Conservation (phyloP, 2,797 vertebrate species). For the Dipus sagitta region DNA sequence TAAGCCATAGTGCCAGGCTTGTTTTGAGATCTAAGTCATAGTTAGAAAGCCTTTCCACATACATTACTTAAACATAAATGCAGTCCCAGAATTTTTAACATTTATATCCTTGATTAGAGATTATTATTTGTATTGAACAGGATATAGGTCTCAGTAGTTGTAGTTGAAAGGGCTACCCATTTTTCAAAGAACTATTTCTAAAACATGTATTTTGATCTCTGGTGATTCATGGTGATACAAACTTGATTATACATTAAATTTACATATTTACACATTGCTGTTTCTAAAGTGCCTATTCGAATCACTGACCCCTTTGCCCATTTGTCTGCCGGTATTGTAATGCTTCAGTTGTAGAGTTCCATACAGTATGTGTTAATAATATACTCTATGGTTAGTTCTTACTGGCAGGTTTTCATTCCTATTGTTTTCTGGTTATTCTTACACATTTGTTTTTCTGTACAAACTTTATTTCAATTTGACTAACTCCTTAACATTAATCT, state of each 20-base stretch:
- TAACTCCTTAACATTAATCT: background rate
- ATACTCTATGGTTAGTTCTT: background rate
- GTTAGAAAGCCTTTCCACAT: background rate
- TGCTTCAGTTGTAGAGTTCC: background rate
- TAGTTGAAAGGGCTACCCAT: background rate
- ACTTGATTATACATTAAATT: background rate
- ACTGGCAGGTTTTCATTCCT: background rate
- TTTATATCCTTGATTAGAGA: background rate
- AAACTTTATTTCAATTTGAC: background rate
- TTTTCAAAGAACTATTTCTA: slow-evolving; percentile 25
- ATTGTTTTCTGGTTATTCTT: background rate
- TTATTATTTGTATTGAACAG: background rate
- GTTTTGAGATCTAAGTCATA: background rate
- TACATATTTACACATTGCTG: background rate
- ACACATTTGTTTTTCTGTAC: background rate
- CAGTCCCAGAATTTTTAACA: background rate
- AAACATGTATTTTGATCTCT: background rate
- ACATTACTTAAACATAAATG: background rate
- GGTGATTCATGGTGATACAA: background rate
- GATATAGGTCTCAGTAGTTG: background rate
- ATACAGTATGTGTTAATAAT: background rate
- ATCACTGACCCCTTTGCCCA: background rate
- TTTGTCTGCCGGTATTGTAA: background rate
- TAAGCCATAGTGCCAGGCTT: background rate
- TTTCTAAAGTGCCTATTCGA: background rate